Evolutionary conservation across 2,113 vertebrate genomes (phyloP).

Genomic region (Ptyas mucosa): DNA sequence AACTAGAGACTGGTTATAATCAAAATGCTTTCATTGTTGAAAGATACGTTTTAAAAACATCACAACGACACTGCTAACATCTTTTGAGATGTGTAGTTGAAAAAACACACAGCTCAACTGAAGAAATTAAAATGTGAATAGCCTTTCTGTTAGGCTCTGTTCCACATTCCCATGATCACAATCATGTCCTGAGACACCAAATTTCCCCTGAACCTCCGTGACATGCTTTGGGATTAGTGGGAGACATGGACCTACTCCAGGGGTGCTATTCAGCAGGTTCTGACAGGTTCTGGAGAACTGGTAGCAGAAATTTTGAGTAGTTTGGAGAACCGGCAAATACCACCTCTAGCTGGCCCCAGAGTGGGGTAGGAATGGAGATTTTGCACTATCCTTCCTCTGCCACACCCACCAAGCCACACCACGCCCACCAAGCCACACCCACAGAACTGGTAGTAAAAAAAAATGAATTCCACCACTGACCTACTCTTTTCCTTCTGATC

Average conservation of each 20-base stretch:
- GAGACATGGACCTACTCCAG: neutral
- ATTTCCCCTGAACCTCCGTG: neutral
- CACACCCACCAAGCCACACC: no score
- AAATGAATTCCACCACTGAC: no score
- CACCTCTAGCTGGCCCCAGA: no score
- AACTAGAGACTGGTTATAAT: neutral
- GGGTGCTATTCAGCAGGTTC: no score
- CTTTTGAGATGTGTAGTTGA: neutral
- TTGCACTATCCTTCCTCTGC: no score
- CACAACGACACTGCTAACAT: neutral
- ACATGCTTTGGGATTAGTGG: neutral
- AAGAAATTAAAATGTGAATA: neutral
- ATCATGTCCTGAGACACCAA: neutral
- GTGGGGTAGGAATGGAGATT: no score
- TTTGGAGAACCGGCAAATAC: no score
- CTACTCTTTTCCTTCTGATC: neutral
- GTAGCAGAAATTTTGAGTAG: no score
- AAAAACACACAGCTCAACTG: neutral
- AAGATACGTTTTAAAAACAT: neutral
- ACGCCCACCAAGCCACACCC: no score
- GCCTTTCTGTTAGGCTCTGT: neutral
- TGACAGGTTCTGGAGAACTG: no score
- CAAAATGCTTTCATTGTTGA: neutral
- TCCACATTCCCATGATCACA: neutral
- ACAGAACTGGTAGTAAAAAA: no score